Conservation (phyloP, 2,797 vertebrate species). For the Petrocephalus sullivani region DNA sequence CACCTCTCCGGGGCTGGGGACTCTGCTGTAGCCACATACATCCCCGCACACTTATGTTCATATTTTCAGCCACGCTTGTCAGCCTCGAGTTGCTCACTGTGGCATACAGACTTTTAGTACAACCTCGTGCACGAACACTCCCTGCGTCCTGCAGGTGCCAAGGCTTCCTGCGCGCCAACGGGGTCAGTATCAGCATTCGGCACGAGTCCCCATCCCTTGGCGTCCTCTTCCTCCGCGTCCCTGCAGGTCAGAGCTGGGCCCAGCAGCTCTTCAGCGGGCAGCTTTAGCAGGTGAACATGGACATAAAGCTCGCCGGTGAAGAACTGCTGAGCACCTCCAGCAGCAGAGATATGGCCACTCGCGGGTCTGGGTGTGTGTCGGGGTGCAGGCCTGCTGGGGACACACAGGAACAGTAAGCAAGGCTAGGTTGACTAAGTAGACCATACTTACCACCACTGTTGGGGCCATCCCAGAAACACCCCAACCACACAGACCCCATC, state of each 20-base stretch:
- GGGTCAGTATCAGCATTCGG: background rate
- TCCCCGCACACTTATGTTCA: background rate
- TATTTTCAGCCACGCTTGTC: background rate
- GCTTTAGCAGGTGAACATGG: conserved; percentile 93
- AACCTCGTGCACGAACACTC: background rate
- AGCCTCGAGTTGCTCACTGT: background rate
- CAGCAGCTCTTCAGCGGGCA: conserved; percentile 99
- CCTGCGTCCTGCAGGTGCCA: background rate
- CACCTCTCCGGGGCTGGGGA: background rate
- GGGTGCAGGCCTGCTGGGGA: background rate
- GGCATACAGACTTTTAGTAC: background rate
- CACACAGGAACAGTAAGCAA: background rate
- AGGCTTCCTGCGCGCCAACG: background rate
- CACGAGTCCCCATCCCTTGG: background rate
- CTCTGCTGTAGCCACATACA: background rate
- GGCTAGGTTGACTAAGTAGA: background rate
- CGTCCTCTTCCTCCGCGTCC: conserved; percentile 17
- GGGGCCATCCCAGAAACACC: background rate
- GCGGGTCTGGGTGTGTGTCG: no score
- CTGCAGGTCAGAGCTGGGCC: conserved; percentile 73
- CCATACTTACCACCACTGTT: background rate
- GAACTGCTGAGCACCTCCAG: conserved; percentile 93
- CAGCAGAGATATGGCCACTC: conserved; percentile 19
- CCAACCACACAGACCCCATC: background rate
- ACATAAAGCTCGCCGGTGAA: conserved; percentile 99